A percentile compares a stretch with the other conserved stretches of the same genome.
phyloP scores from a whole-genome alignment of 1,140 invertebrate genomes.

The Lepidostoma basale region DNA sequence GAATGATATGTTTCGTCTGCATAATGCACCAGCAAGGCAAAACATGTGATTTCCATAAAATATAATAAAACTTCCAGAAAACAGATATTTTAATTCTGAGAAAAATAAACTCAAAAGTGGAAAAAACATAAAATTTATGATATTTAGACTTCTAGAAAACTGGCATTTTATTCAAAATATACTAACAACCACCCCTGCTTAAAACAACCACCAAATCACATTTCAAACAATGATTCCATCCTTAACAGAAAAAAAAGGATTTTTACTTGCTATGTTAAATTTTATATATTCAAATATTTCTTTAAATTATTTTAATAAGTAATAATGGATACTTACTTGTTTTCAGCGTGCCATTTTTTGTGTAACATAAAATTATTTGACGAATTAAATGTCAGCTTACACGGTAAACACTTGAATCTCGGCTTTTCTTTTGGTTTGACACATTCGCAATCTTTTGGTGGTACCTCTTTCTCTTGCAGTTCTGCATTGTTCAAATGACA shows the following conservation, averaged over 20 bases:
- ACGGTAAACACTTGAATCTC: slow-evolving; percentile 26
- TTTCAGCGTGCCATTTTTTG: slow-evolving; percentile 27
- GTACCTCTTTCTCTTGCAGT: background rate
- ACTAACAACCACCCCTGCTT: too few relatives aligned
- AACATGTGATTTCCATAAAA: too few relatives aligned
- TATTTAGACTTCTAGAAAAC: background rate
- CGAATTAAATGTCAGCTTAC: slow-evolving; percentile 22
- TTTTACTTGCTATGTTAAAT: background rate
- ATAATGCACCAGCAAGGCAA: background rate
- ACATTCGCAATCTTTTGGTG: background rate
- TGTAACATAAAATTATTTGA: slow-evolving; percentile 21
- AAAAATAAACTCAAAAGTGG: too few relatives aligned
- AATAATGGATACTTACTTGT: slow-evolving; percentile 18
- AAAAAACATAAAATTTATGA: background rate
- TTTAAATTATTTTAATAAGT: background rate
- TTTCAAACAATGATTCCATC: background rate
- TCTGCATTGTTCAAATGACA: background rate
- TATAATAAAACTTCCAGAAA: too few relatives aligned
- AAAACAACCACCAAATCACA: too few relatives aligned
- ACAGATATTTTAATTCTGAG: too few relatives aligned
- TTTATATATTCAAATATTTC: background rate
- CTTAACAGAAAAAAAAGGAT: background rate
- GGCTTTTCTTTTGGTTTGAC: background rate
- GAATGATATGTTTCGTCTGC: too few relatives aligned
- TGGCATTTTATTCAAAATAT: too few relatives aligned